These are phyloP conservation scores for Siphlonurus alternatus DNA, from an alignment of 2,888 invertebrate species.

Conservation along the genomic window DNA sequence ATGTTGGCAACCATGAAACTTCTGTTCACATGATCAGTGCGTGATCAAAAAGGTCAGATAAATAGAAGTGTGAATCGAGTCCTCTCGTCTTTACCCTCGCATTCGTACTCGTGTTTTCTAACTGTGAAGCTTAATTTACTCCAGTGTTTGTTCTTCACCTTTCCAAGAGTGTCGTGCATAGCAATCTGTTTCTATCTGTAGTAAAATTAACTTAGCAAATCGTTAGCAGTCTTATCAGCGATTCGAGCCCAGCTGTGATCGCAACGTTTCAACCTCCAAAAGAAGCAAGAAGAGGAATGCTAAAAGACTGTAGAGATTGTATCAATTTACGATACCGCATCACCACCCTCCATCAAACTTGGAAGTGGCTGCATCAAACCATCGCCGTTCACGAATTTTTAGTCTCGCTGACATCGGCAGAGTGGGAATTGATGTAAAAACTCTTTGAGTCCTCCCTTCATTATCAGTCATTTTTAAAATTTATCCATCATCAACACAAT, in stretches of 20 bases:
- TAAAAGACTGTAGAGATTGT: slow-evolving; percentile 62
- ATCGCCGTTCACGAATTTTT: slow-evolving; percentile 75
- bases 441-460: background rate
- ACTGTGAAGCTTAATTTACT: background rate
- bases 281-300: slow-evolving; percentile 27
- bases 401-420: slow-evolving; percentile 53
- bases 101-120: background rate
- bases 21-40: slow-evolving; percentile 10
- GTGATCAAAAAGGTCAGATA: slow-evolving; percentile 6
- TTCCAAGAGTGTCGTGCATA: too few relatives aligned
- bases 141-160: too few relatives aligned
- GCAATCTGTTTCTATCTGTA: too few relatives aligned
- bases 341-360: slow-evolving; percentile 78
- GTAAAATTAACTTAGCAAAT: too few relatives aligned
- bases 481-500: background rate
- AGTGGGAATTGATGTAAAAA: slow-evolving; percentile 4
- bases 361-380: slow-evolving; percentile 90
- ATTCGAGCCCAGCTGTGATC: background rate
- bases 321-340: slow-evolving; percentile 78
- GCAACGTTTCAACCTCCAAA: background rate
- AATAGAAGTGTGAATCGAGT: background rate
- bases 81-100: background rate
- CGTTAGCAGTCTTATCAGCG: too few relatives aligned
- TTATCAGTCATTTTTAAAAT: background rate
- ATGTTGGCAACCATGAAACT: too few relatives aligned